Conservation (phyloP, 2,113 vertebrate genomes). For the Pachycephala philippinensis region DNA sequence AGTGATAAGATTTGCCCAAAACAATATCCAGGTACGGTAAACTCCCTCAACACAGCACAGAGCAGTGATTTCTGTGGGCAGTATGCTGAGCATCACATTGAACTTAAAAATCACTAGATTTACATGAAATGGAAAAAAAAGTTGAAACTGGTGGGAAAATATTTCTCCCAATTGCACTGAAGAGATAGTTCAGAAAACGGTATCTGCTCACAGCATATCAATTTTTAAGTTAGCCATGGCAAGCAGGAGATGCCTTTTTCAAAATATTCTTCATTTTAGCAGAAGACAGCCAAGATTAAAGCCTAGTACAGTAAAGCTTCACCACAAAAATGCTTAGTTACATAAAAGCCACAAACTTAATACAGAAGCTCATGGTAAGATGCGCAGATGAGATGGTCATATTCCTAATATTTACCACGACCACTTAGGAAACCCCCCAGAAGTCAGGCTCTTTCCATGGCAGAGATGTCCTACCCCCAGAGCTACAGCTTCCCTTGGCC, state of each 20-base stretch:
- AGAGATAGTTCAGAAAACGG: background rate
- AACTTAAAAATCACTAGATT: background rate
- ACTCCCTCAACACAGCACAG: background rate
- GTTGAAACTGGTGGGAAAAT: background rate
- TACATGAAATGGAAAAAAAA: background rate
- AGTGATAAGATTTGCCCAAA: background rate
- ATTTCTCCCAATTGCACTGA: background rate
- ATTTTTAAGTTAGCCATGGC: background rate
- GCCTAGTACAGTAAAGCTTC: background rate
- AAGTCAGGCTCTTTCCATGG: background rate
- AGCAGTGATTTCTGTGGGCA: background rate
- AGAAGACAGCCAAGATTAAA: background rate
- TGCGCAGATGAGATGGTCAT: background rate
- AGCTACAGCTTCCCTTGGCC: background rate
- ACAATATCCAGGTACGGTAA: background rate
- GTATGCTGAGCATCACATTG: background rate
- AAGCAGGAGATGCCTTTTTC: background rate
- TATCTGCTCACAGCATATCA: background rate
- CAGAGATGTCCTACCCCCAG: background rate
- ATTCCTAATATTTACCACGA: background rate
- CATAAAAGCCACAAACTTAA: background rate
- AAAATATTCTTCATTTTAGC: background rate
- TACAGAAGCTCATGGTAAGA: background rate
- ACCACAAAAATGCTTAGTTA: background rate
- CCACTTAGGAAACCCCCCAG: background rate